These are phyloP conservation scores for Notarius lentiginosus DNA, from an alignment of 2,113 vertebrate species.

Conservation along the genomic window DNA sequence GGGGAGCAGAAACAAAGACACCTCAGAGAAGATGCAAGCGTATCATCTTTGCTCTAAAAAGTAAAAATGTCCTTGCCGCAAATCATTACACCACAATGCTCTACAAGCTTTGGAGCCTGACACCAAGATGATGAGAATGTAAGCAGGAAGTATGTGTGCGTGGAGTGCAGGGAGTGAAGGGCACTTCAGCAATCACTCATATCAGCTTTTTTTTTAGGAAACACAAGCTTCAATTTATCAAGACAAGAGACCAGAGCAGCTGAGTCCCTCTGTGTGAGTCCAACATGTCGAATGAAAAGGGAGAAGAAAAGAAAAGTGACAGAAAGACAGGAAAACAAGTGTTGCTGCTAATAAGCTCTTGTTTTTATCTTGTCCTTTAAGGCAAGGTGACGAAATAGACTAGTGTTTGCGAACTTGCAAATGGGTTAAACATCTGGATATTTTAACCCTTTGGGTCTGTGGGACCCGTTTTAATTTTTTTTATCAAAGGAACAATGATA, in stretches of 20 bases:
- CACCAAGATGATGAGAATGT: constrained; percentile 65
- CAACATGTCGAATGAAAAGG: constrained; percentile 52
- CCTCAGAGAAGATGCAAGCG: not conserved
- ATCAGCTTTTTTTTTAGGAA: constrained; percentile 68
- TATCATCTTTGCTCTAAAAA: constrained; percentile 17
- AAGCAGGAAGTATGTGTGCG: constrained; percentile 43
- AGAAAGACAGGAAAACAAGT: constrained; percentile 28
- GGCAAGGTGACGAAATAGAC: constrained; percentile 72
- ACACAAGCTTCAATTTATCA: constrained; percentile 77
- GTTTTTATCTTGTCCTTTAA: constrained; percentile 67
- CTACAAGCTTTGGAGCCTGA: constrained; percentile 68
- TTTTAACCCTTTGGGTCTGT: too few relatives aligned
- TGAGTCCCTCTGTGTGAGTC: constrained; percentile 64
- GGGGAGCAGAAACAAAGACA: not conserved
- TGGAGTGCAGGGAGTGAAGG: constrained; percentile 62
- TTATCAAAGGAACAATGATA: too few relatives aligned
- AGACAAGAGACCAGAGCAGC: constrained; percentile 78
- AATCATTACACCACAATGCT: constrained; percentile 73
- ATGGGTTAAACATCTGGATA: not conserved
- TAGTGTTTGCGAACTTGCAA: constrained; percentile 32
- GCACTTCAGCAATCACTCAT: constrained; percentile 67
- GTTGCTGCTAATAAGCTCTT: constrained; percentile 68
- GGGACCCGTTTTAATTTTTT: too few relatives aligned
- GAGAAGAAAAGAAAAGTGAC: constrained; percentile 29
- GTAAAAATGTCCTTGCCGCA: constrained; percentile 58